phyloP scores from a whole-genome alignment of 2,113 vertebrate genomes.

The Hippopotamus amphibius region DNA sequence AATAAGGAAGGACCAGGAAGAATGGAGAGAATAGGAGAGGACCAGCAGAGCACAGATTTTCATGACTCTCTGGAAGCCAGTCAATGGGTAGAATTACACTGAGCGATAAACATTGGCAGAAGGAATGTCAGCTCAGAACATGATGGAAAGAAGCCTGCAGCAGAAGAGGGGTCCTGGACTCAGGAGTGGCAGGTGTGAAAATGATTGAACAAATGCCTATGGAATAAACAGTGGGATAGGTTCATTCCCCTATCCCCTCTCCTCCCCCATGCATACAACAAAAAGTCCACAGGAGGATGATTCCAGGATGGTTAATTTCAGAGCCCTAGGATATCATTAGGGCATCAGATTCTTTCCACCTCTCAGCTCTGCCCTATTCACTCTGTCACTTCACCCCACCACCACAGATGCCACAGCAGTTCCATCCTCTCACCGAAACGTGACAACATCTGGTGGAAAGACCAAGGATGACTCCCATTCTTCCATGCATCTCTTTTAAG shows the following conservation, averaged over 20 bases:
- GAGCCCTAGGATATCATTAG: background rate
- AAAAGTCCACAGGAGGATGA: background rate
- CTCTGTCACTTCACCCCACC: background rate
- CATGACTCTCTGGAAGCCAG: background rate
- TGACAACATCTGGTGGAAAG: background rate
- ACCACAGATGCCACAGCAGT: background rate
- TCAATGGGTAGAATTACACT: background rate
- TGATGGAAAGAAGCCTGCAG: background rate
- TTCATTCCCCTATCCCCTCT: background rate
- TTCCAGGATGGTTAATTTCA: background rate
- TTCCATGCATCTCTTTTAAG: background rate
- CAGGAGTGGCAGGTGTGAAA: background rate
- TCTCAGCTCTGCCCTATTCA: background rate
- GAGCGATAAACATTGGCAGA: background rate
- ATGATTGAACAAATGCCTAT: background rate
- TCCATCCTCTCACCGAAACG: background rate
- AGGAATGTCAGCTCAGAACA: background rate
- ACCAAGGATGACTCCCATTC: background rate
- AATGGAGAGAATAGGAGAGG: background rate
- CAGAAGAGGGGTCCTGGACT: background rate
- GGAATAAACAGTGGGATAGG: background rate
- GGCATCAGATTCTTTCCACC: background rate
- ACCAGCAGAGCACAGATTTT: background rate
- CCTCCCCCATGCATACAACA: background rate
- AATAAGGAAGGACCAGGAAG: background rate